Evolutionary conservation across 2,113 vertebrate genomes (phyloP).

Genomic region (Equus przewalskii): DNA sequence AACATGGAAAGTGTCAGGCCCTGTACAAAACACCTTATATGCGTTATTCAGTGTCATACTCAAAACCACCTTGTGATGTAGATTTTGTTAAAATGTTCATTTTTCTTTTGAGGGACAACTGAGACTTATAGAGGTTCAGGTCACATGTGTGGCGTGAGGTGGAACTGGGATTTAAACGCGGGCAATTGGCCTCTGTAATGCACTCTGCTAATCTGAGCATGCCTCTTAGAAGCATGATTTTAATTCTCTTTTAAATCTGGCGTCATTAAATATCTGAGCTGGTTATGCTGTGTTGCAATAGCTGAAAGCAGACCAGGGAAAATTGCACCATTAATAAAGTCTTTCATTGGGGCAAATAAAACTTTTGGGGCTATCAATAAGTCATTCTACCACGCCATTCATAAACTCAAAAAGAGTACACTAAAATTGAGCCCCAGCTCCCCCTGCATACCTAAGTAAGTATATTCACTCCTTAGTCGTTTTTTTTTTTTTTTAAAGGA

Average conservation of each 20-base stretch:
- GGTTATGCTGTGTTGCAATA: background rate
- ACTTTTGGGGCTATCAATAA: background rate
- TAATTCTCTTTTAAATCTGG: background rate
- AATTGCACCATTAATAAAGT: background rate
- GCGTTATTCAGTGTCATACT: background rate
- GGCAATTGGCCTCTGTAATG: no score
- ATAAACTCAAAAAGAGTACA: background rate
- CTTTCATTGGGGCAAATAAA: background rate
- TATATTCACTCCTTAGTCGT: no score
- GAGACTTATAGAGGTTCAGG: background rate
- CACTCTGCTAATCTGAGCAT: background rate
- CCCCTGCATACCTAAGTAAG: background rate
- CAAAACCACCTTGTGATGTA: background rate
- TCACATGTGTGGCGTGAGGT: no score
- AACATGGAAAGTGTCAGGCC: background rate
- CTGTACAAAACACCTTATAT: background rate
- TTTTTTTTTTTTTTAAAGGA: no score
- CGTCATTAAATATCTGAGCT: background rate
- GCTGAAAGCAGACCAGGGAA: background rate
- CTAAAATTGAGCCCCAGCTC: background rate
- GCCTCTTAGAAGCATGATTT: background rate
- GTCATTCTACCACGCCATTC: background rate
- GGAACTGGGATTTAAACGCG: background rate
- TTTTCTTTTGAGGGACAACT: background rate
- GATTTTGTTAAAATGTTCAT: background rate